A percentile compares a stretch with the other conserved stretches of the same genome.
These are phyloP conservation scores for Suncus etruscus DNA, from an alignment of 2,113 vertebrate genomes.

Conservation along the genomic window DNA sequence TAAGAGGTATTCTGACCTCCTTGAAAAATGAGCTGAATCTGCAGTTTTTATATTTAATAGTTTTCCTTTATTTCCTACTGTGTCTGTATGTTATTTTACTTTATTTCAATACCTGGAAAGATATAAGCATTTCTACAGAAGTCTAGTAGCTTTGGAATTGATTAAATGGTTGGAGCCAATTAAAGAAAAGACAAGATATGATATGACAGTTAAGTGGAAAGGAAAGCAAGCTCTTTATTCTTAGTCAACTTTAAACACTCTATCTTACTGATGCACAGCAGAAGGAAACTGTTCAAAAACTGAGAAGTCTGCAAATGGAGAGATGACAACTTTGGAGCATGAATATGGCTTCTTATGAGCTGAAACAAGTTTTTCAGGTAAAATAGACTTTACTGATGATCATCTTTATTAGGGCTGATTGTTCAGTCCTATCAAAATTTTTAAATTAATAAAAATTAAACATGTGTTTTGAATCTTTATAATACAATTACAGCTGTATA, in stretches of 20 bases:
- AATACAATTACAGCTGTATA: background rate
- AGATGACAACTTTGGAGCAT: background rate
- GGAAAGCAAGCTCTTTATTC: background rate
- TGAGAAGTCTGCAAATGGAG: background rate
- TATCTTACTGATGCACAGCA: background rate
- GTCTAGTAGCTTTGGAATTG: background rate
- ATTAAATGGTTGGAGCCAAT: background rate
- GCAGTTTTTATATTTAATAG: background rate
- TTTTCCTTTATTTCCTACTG: conserved; percentile 13
- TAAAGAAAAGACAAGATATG: conserved; percentile 1
- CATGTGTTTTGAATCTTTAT: background rate
- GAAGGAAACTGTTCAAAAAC: background rate
- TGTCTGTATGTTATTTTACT: background rate
- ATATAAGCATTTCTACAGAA: conserved; percentile 13
- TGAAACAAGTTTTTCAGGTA: background rate
- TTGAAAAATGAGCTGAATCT: background rate
- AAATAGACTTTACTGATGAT: background rate
- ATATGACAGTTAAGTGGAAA: background rate
- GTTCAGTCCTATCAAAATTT: background rate
- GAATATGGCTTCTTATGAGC: background rate
- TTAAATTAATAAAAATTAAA: background rate
- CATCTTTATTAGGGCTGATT: background rate
- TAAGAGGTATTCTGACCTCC: background rate
- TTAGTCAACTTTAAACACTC: too few relatives aligned
- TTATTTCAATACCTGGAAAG: background rate